Base-by-base conservation (phyloP, 1,140 invertebrate species). In the Idris sp. region DNA sequence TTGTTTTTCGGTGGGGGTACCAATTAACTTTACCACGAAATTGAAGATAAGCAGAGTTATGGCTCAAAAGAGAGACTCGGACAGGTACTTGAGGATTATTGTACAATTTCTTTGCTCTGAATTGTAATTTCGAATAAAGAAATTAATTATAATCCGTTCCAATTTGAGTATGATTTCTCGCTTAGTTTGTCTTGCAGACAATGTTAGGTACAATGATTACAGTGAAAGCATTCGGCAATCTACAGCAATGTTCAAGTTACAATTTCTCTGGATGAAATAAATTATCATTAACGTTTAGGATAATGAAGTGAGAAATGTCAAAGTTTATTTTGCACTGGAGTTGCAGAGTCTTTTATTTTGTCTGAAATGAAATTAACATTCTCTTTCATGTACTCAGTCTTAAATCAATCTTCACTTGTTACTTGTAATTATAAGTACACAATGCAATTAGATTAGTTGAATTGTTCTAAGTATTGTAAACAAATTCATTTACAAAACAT, bases 281-380 rank as follows among this genome's bases (percentile, higher is more conserved):
- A 44, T 44, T 44, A 28, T 16, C 1, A 44, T 44, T 18, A 14
- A 44, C 25, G 22, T 16, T 30, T n/a, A n/a, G 25, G 8, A 46
- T 46, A 46, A 46, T 46, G 15, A 30, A 28, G 26, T 18, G 43
- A 14, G n/a, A 31, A 46, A 26, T 41, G 38, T n/a, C 19, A 22
- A 22, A 2, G 19, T 22, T 22, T 22, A 22, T 6, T 22, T n/a
- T n/a, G n/a, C n/a, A n/a, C n/a, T n/a, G n/a, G n/a, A n/a, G n/a
- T n/a, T n/a, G n/a, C n/a, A n/a, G n/a, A n/a, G n/a, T n/a, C n/a
- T n/a, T n/a, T n/a, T n/a, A n/a, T n/a, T n/a, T n/a, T n/a, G n/a
- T n/a, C n/a, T n/a, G n/a, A n/a, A n/a, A n/a, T n/a, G n/a, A n/a
- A n/a, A n/a, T n/a, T n/a, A n/a, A n/a, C n/a, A n/a, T n/a, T n/a